Evolutionary conservation across 2,888 invertebrate genomes (phyloP).

Genomic region (Boloria selene): DNA sequence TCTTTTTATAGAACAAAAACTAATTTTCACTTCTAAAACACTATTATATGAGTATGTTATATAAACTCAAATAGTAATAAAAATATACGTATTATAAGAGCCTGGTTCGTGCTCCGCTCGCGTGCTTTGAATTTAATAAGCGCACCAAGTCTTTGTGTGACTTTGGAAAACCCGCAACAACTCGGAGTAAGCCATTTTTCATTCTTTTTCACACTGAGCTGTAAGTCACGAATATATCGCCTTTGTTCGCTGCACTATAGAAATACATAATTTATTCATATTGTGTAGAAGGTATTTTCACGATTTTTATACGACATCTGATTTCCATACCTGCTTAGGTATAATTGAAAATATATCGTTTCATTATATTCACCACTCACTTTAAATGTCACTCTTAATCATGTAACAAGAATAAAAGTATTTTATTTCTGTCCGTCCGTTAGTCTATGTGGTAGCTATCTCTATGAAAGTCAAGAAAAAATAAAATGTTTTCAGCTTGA

Average conservation of each 20-base stretch:
- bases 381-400: too few species aligned
- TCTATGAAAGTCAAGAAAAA: too few species aligned
- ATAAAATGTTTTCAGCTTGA: too few species aligned
- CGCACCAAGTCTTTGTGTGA: conserved; percentile 11
- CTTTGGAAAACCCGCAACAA: conserved; percentile 19
- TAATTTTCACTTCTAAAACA: background rate
- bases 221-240: conserved; percentile 6
- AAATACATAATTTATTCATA: background rate
- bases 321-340: too few species aligned
- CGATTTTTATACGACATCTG: too few species aligned
- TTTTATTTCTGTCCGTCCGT: too few species aligned
- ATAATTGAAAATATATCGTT: too few species aligned
- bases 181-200: conserved; percentile 11
- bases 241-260: background rate
- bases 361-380: too few species aligned
- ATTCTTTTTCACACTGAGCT: conserved; percentile 6
- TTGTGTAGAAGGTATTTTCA: too few species aligned
- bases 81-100: background rate
- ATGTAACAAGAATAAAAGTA: too few species aligned
- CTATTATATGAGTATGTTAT: too few species aligned
- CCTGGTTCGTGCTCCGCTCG: background rate
- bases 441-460: too few species aligned
- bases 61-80: conserved; percentile 12
- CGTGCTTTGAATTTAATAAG: conserved; percentile 22
- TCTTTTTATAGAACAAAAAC: background rate